Evolutionary conservation across 1,140 invertebrate genomes (phyloP), one percentile per base, ranked within the genome.

Genomic region (Brachionus sp.): DNA sequence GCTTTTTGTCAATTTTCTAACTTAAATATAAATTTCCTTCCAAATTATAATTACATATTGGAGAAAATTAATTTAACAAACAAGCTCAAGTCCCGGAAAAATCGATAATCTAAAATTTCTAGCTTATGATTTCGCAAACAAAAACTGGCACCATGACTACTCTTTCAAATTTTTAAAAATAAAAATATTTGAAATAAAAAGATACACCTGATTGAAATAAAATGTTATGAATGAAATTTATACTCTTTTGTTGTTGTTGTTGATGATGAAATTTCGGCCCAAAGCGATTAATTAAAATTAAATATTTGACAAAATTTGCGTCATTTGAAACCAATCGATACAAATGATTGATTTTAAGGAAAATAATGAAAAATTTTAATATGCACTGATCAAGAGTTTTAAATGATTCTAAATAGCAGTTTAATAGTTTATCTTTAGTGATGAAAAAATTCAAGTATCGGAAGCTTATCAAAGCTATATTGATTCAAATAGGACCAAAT

Each of bases 41-140:
- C n/a, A 57, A 23, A 57, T 57, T 19, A 57, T 57, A 57, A 57
- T 57, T 57, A 57, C n/a, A 57, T 57, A 16, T 57, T 57, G 50
- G 16, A 57, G 16, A 57, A 57, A 57, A 57, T 57, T 57, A 57
- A 57, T 57, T 57, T 57, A 57, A 57, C 50, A 57, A 57, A 57
- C n/a, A 57, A 57, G 50, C 9, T 42, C 39, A 42, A 13, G 12
- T 7, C 50, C 50, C 50, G 50, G 50, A 57, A 57, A 57, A 57
- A 57, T 57, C 50, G 50, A 57, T 57, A 57, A 57, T 57, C 19
- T 57, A 57, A 57, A 19, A 57, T 57, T 57, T 23, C 7, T 57
- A 19, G 19, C 19, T 23, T 57, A 9, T 5, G 50, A 57, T n/a
- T 57, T 57, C 16, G 19, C 50, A 57, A 57, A 57, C 5, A 57